These are phyloP conservation scores for Strigops habroptila DNA, from an alignment of 2,113 vertebrate genomes.

Conservation along the genomic window DNA sequence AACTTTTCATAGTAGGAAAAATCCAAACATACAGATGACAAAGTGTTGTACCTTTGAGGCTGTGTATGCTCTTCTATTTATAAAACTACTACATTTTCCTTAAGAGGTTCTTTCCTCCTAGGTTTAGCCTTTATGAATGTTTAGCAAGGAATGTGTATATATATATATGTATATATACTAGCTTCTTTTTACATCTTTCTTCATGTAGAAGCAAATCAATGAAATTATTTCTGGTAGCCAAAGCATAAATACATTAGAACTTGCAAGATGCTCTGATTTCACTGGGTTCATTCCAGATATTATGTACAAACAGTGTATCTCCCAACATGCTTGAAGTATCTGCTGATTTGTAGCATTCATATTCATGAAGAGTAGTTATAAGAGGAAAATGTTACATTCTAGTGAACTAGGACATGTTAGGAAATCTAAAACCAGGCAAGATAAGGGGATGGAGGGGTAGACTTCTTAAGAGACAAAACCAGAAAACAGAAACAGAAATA, in stretches of 20 bases:
- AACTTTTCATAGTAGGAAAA: not conserved
- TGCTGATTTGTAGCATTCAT: not conserved
- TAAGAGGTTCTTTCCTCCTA: not conserved
- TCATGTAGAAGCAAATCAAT: not conserved
- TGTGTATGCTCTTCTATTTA: not conserved
- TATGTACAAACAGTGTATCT: not conserved
- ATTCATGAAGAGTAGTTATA: not conserved
- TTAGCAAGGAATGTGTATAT: not conserved
- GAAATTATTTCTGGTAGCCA: not conserved
- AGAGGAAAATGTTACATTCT: not conserved
- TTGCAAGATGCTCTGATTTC: not conserved
- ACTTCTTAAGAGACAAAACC: not conserved
- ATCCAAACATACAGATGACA: accelerated
- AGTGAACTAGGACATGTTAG: not conserved
- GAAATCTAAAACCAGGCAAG: not conserved
- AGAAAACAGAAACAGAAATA: not conserved
- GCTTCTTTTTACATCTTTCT: not conserved
- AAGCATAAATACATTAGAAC: not conserved
- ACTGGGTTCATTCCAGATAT: not conserved
- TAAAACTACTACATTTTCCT: not conserved
- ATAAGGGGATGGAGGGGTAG: not conserved
- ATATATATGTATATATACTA: not conserved
- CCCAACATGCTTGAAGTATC: not conserved
- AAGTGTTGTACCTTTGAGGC: not conserved
- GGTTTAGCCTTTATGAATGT: not conserved